Base-by-base conservation (phyloP, 2,113 vertebrate genomes). In the Macrotus californicus region DNA sequence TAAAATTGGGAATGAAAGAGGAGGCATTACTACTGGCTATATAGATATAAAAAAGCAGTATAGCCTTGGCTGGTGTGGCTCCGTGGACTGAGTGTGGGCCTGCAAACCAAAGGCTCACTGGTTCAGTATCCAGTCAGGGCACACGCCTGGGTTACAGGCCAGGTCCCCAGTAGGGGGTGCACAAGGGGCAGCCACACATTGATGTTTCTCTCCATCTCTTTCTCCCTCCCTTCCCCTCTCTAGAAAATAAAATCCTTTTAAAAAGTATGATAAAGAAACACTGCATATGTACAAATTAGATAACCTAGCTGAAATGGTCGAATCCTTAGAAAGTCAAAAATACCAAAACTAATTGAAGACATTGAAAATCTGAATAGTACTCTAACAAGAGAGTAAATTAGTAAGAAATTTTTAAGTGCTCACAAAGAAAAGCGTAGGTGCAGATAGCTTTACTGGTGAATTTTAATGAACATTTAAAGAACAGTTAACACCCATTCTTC, bases 401-500 rank as follows among this genome's bases (percentile, higher is more conserved):
- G 2, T 85, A 87, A 91, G 81, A 6, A 54, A 84, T 13, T 59
- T 59, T 59, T 59, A 76, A 48, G 26, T 86, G 26, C 61, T 77
- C 36, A 94, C 34, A 43, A 88, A 93, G 43, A 59, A 93, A 95
- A 85, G 12, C 5, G n/a, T 70, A 95, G 43, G 26, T 29, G 80
- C 79, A 89, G n/a, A 80, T 75, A 14, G 52, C 6, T 88, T 89
- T 16, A 70, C 14, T 76, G 5, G 50, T 76, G 8, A 89, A 89
- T 82, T 93, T 61, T 52, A 76, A 92, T 34, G 75, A 82, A 92
- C 52, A 59, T 69, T 80, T 67, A 90, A 72, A 91, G 22, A 89
- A 75, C 29, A 83, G 56, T 52, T 75, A 87, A 73, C 61, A 87
- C 6, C 22, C 12, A 75, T 52, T n/a, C 36, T 91, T 80, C 48